Base-by-base conservation (phyloP, 64 coral and sea anemone genomes). In the Stichodactyla mertensii region DNA sequence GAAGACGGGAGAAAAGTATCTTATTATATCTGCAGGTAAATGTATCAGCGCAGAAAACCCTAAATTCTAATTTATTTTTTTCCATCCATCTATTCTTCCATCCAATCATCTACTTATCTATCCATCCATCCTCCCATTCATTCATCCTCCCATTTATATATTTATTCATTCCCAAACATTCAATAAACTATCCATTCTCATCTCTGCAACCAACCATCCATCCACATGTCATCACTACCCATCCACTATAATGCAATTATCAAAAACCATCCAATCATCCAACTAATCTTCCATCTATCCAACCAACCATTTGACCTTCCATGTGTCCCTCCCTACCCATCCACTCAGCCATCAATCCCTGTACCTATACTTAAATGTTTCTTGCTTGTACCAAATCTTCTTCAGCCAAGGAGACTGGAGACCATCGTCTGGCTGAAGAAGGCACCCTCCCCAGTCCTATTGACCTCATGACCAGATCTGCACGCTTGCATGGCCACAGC, bases 21-120 rank as follows among this genome's bases (percentile, higher is more conserved):
- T 95, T 15, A 95, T 95, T n/a, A 92, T 95, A 51, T 95, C 94
- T 61, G 94, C 94, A 79, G 94, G 94, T 95, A 57, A 13, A 57
- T 57, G 7, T 57, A 74, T 74, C 12, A 27, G 36, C 36, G 3
- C 36, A 45, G 36, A 45, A 45, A 45, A 45, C 3, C 36, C 36
- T 66, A 62, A 14, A 15, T 16, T 5, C 19, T 59, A 10, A 62
- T 16, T 61, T 13, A 15, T 61, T 13, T n/a, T n/a, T n/a, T n/a
- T n/a, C 9, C 7, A 66, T 22, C 22, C 19, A 66, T 66, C 62
- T 2, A 66, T 18, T 16, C 59, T 16, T 18, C 5, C 6, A 18
- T 66, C 20, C 18, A 14, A 16, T 10, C 18, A 14, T 14, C 60
- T 4, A 8, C 6, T 5, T 19, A 14, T 19, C 1, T 16, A 64